These are phyloP conservation scores for Chymomyza procnemis DNA, from an alignment of 2,888 invertebrate genomes.

Conservation along the genomic window DNA sequence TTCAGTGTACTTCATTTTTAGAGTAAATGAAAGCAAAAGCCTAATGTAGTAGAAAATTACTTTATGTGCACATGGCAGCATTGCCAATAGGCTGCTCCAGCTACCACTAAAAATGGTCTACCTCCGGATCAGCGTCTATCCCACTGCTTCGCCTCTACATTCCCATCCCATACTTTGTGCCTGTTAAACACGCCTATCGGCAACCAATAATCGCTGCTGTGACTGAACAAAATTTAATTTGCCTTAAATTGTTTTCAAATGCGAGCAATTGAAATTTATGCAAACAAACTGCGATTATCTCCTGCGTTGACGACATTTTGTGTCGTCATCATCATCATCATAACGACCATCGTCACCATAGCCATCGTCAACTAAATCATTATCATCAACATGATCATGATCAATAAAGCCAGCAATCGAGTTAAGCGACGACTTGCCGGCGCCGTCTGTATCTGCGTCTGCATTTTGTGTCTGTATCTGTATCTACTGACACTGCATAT, in stretches of 20 bases:
- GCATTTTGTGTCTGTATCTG: background rate
- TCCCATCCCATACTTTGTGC: background rate
- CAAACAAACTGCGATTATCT: constrained; percentile 61
- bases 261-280: constrained; percentile 73
- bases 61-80: constrained; percentile 71
- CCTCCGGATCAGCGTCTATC: background rate
- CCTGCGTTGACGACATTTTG: constrained; percentile 13
- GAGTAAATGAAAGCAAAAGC: constrained; percentile 31
- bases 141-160: background rate
- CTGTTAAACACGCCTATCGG: constrained; percentile 52
- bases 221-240: constrained; percentile 59
- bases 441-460: constrained; percentile 53
- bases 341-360: constrained; percentile 11
- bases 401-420: constrained; percentile 65
- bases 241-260: constrained; percentile 72
- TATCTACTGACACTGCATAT: background rate
- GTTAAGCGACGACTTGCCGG: constrained; percentile 47
- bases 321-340: constrained; percentile 12
- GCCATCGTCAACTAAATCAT: constrained; percentile 10
- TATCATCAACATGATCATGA: constrained; percentile 52
- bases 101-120: background rate
- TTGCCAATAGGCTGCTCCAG: constrained; percentile 52
- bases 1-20: background rate
- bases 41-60: constrained; percentile 72
- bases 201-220: constrained; percentile 63